A percentile compares a stretch with the other conserved stretches of the same genome.
These are phyloP conservation scores for Matsumyia berberina DNA, from an alignment of 2,888 invertebrate genomes.

Conservation along the genomic window DNA sequence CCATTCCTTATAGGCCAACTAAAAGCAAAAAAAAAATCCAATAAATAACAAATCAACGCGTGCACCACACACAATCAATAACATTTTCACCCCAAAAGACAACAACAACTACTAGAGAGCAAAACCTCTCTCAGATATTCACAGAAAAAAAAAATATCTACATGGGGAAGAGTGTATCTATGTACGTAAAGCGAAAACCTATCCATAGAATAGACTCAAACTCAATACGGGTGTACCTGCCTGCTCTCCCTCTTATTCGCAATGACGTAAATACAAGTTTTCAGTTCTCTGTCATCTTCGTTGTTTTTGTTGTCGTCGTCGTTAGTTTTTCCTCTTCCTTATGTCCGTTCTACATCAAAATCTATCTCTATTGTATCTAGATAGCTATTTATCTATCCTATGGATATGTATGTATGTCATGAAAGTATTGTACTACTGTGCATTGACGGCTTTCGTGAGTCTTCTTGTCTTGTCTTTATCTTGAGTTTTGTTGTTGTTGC, in stretches of 20 bases:
- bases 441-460: slow-evolving; percentile 19
- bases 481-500: slow-evolving; percentile 26
- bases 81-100: slow-evolving; percentile 24
- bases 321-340: slow-evolving; percentile 37
- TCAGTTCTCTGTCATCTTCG: slow-evolving; percentile 31
- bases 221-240: slow-evolving; percentile 47
- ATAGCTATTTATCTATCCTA: slow-evolving; percentile 12
- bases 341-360: slow-evolving; percentile 24
- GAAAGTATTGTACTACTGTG: slow-evolving; percentile 15
- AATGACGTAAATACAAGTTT: slow-evolving; percentile 60
- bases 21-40: background rate
- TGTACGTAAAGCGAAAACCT: slow-evolving; percentile 41
- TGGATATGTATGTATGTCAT: background rate
- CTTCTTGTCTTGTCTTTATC: slow-evolving; percentile 12
- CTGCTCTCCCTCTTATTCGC: slow-evolving; percentile 39
- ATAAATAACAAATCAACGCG: slow-evolving; percentile 27
- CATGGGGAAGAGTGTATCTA: slow-evolving; percentile 38
- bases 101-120: slow-evolving; percentile 15
- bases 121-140: slow-evolving; percentile 15
- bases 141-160: slow-evolving; percentile 10
- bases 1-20: slow-evolving; percentile 11
- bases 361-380: slow-evolving; percentile 26
- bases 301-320: slow-evolving; percentile 23
- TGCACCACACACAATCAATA: slow-evolving; percentile 43
- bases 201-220: too few species aligned